Percentiles rank a stretch among this genome's conserved stretches.
phyloP scores from a whole-genome alignment of 2,113 vertebrate genomes.

The Pituophis catenifer region DNA sequence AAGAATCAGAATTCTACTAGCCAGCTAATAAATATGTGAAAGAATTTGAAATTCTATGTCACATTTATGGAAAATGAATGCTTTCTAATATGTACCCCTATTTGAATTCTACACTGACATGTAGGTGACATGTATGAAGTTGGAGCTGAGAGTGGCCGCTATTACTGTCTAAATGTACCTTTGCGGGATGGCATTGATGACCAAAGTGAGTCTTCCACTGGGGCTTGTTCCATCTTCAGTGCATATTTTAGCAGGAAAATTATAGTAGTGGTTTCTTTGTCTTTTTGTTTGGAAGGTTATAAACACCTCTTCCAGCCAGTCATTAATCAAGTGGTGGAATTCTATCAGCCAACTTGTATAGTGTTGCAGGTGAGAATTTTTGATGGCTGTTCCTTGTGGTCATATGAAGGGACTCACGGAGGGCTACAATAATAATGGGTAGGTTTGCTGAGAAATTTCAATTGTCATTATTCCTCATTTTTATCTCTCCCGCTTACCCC shows the following conservation, averaged over 20 bases:
- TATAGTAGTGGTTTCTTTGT: slow-evolving; percentile 44
- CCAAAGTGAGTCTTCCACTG: slow-evolving; percentile 77
- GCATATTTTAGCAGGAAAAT: slow-evolving; percentile 45
- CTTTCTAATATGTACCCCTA: neutral
- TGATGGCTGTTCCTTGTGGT: no score
- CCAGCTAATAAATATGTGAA: neutral
- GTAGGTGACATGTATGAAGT: slow-evolving; percentile 99
- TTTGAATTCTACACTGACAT: neutral
- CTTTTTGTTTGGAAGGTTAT: slow-evolving; percentile 80
- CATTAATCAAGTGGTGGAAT: slow-evolving; percentile 97
- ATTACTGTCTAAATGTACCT: slow-evolving; percentile 97
- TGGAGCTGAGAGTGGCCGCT: slow-evolving; percentile 94
- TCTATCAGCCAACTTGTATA: slow-evolving; percentile 97
- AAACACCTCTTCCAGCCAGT: slow-evolving; percentile 97
- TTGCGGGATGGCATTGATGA: slow-evolving; percentile 96
- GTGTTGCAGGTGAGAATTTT: slow-evolving; percentile 86
- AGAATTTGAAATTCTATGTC: neutral
- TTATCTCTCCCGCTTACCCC: neutral
- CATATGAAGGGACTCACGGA: rapidly evolving
- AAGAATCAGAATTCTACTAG: neutral
- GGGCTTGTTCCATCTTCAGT: slow-evolving; percentile 19
- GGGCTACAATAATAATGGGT: neutral
- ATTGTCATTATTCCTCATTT: neutral
- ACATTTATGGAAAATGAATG: neutral
- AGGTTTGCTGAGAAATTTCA: neutral